These are phyloP conservation scores for Shargacucullia verbasci DNA, from an alignment of 2,888 invertebrate genomes.

Conservation along the genomic window DNA sequence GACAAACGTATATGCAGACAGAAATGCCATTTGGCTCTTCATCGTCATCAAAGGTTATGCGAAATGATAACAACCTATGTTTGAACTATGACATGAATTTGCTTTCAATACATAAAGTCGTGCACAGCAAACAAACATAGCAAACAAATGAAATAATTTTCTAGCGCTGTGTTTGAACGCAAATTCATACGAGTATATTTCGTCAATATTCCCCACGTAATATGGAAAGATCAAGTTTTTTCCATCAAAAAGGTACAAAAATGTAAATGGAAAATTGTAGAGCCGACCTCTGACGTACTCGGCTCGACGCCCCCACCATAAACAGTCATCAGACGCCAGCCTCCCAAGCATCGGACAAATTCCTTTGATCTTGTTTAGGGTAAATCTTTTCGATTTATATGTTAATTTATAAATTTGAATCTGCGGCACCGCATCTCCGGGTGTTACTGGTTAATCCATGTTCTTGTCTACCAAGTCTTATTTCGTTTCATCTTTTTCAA, in stretches of 20 bases:
- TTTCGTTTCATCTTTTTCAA: slow-evolving; percentile 68
- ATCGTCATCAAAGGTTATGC: slow-evolving; percentile 23
- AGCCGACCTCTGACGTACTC: slow-evolving; percentile 63
- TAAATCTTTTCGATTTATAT: slow-evolving; percentile 88
- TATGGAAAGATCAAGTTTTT: slow-evolving; percentile 60
- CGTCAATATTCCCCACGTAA: slow-evolving; percentile 40
- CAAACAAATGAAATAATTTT: slow-evolving; percentile 29
- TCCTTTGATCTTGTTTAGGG: slow-evolving; percentile 87
- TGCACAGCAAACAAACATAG: slow-evolving; percentile 17
- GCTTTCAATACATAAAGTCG: slow-evolving; percentile 7
- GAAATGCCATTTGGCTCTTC: slow-evolving; percentile 9
- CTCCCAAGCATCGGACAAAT: slow-evolving; percentile 80
- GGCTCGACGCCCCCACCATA: slow-evolving; percentile 69
- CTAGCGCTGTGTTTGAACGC: slow-evolving; percentile 24
- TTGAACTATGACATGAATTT: slow-evolving; percentile 20
- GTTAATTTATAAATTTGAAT: slow-evolving; percentile 87
- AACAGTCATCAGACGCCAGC: slow-evolving; percentile 80
- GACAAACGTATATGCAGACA: slow-evolving; percentile 13
- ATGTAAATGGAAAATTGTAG: slow-evolving; percentile 72
- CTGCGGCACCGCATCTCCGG: slow-evolving; percentile 73
- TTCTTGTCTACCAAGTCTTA: slow-evolving; percentile 69
- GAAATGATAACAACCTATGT: slow-evolving; percentile 23
- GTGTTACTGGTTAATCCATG: slow-evolving; percentile 78
- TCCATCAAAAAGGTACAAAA: slow-evolving; percentile 68
- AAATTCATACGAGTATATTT: slow-evolving; percentile 32